Percentiles rank a stretch among this genome's conserved stretches.
These are phyloP conservation scores for Boleophthalmus pectinirostris DNA, from an alignment of 2,113 vertebrate genomes.

Conservation along the genomic window DNA sequence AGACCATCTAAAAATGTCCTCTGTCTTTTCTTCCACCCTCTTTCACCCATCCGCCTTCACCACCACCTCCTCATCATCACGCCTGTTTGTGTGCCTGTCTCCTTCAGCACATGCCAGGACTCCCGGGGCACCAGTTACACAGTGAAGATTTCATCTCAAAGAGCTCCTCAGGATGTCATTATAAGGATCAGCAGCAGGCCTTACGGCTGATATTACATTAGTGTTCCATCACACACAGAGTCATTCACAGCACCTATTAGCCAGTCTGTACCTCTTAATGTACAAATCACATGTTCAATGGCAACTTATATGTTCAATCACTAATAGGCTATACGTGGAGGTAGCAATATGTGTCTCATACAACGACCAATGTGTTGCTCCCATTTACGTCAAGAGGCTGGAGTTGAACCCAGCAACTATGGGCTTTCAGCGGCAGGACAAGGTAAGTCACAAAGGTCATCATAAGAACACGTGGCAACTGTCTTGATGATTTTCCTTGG, in stretches of 20 bases:
- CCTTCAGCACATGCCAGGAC: constrained; percentile 68
- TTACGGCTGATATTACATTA: constrained; percentile 65
- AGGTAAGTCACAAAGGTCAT: neutral
- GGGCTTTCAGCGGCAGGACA: neutral
- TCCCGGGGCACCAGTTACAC: constrained; percentile 64
- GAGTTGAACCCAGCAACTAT: neutral
- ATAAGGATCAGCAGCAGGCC: constrained; percentile 62
- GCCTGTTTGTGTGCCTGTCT: constrained; percentile 54
- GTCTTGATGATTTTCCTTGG: too few species aligned
- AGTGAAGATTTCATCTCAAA: constrained; percentile 58
- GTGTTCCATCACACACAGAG: constrained; percentile 44
- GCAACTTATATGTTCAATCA: constrained; percentile 24
- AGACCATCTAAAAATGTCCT: constrained; percentile 21
- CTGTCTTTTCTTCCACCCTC: constrained; percentile 10
- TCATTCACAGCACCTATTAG: constrained; percentile 38
- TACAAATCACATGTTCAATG: constrained; percentile 9
- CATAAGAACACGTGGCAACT: neutral
- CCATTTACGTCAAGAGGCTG: neutral
- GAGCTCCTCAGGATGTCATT: constrained; percentile 70
- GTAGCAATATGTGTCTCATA: neutral
- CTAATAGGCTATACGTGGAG: constrained; percentile 14
- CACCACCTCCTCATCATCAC: constrained; percentile 27
- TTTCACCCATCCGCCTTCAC: constrained; percentile 21
- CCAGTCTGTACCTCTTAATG: constrained; percentile 16
- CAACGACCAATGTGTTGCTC: neutral